phyloP scores from a whole-genome alignment of 2,797 vertebrate genomes.

The Melanotaenia pygmaea region DNA sequence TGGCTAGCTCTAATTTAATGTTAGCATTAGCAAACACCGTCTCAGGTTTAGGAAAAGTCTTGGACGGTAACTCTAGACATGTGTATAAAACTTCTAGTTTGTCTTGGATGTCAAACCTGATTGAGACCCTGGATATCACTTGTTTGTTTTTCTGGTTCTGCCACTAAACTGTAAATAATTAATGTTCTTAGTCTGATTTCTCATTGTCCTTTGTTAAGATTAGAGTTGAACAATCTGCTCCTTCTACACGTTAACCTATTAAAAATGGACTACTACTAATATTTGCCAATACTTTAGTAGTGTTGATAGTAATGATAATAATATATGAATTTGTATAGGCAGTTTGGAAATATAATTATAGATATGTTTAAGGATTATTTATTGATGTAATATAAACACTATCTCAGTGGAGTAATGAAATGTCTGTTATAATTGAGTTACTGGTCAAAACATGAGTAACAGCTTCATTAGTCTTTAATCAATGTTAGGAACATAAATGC shows the following conservation, averaged over 20 bases:
- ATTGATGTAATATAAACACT: not conserved
- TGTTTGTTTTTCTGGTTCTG: not conserved
- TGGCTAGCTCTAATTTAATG: not conserved
- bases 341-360: not conserved
- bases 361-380: too few relatives aligned
- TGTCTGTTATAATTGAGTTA: not conserved
- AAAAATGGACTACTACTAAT: not conserved
- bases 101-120: not conserved
- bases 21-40: too few relatives aligned
- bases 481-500: not conserved
- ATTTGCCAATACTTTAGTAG: too few relatives aligned
- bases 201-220: conserved; percentile 22
- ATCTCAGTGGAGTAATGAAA: not conserved
- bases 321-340: too few relatives aligned
- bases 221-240: not conserved
- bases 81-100: not conserved
- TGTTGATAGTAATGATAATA: not conserved
- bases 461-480: not conserved
- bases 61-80: not conserved
- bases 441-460: not conserved
- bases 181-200: conserved; percentile 29
- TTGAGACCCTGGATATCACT: not conserved
- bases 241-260: not conserved
- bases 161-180: conserved; percentile 44
- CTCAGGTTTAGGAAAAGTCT: too few relatives aligned